Conservation (phyloP, 2,113 vertebrate genomes). For the Neodon shergylaensis region DNA sequence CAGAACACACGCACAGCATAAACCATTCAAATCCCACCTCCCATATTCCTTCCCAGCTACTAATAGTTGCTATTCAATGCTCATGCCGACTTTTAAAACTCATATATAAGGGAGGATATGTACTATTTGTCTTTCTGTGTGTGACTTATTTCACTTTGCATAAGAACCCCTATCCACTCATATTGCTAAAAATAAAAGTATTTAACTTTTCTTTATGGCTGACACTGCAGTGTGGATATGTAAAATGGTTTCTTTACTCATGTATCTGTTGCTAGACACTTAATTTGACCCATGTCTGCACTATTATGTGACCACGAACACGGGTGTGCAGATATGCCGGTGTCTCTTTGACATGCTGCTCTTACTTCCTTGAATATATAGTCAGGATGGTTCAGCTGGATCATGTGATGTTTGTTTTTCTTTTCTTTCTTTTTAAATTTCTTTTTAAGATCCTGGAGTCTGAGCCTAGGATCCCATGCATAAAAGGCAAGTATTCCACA, state of each 20-base stretch:
- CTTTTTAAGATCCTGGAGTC: background rate
- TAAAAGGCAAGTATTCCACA: background rate
- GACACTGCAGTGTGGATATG: background rate
- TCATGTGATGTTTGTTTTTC: background rate
- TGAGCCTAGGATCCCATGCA: background rate
- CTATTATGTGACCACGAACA: background rate
- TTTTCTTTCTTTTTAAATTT: background rate
- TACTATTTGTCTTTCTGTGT: background rate
- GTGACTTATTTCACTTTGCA: background rate
- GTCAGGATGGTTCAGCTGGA: background rate
- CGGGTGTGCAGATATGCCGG: too few species aligned
- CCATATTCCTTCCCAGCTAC: background rate
- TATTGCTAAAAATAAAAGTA: background rate
- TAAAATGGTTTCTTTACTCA: background rate
- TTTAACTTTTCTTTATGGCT: background rate
- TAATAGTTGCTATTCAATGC: background rate
- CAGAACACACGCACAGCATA: background rate
- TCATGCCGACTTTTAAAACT: background rate
- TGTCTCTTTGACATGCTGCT: background rate
- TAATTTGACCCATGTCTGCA: too few species aligned
- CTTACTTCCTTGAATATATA: background rate
- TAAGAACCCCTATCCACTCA: too few species aligned
- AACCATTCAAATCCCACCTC: background rate
- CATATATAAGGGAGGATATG: background rate
- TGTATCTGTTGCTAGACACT: background rate